Base-by-base conservation (phyloP, 2,888 invertebrate species). In the Liodrosophila aerea region DNA sequence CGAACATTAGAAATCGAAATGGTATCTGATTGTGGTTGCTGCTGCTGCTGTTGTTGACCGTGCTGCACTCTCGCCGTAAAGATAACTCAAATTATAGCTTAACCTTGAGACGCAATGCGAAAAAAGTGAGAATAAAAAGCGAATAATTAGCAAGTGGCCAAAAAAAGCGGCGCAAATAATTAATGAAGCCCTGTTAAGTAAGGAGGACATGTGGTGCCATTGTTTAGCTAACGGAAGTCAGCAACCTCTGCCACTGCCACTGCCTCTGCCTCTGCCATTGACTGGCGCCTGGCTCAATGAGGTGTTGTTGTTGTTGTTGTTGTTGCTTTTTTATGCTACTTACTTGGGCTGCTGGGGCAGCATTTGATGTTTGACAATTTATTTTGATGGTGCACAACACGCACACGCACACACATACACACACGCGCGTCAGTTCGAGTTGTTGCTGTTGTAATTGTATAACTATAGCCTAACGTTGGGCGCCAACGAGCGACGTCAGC, bases 341-440 rank as follows among this genome's bases (percentile, higher is more conserved):
- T 37, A 37, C 45, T 51, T 7, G 13, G 58, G 74, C 50, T 60
- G 59, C 64, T 51, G 49, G 54, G 57, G 22, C 31, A 51, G 57
- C 47, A 51, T 64, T 77, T 68, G 77, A 84, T 74, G 71, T 73
- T 84, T 84, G 78, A 81, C 77, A 68, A 80, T 81, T 81, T 77
- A 76, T 81, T 80, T 84, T 81, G 78, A 81, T 84, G 68, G 74
- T 63, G 41, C 68, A 47, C 62, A 76, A 60, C 78, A 84, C 72
- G 82, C 82, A 84, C 74, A 61, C 60, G 64, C 49, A 62, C n/a
- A n/a, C n/a, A n/a, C n/a, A n/a, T n/a, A n/a, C n/a, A n/a, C n/a
- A 63, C 63, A 63, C 43, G 13, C 16, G 33, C 29, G 45, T 41
- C 39, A 34, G 34, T 44, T 51, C 22, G 29, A 46, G 64, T 41